Conservation (phyloP, 2,797 vertebrate genomes). For the Trematomus bernacchii region DNA sequence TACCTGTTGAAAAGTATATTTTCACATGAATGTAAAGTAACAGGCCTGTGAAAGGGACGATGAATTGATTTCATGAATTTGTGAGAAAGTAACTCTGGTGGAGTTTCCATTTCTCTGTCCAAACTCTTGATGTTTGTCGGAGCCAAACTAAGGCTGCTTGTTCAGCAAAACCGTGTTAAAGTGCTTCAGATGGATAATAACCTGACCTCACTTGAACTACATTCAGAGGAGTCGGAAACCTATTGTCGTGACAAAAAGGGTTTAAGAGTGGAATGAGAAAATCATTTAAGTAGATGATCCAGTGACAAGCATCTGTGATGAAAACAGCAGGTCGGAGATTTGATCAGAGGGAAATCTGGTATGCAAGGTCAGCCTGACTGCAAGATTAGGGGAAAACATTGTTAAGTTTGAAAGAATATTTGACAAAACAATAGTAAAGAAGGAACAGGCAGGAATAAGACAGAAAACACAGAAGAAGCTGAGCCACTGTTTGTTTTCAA, state of each 20-base stretch:
- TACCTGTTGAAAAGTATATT: slow-evolving; percentile 6
- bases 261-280: slow-evolving; percentile 69
- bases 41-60: background rate
- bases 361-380: slow-evolving; percentile 16
- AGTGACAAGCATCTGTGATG: slow-evolving; percentile 48
- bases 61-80: slow-evolving; percentile 21
- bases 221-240: slow-evolving; percentile 34
- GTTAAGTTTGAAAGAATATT: slow-evolving; percentile 11
- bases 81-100: slow-evolving; percentile 17
- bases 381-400: slow-evolving; percentile 11
- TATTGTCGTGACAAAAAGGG: slow-evolving; percentile 53
- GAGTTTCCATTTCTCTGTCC: slow-evolving; percentile 40
- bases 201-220: slow-evolving; percentile 55
- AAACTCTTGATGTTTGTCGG: slow-evolving; percentile 37
- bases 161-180: slow-evolving; percentile 55
- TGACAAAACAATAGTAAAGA: background rate
- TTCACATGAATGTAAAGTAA: slow-evolving; percentile 11
- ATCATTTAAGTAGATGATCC: slow-evolving; percentile 49
- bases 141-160: slow-evolving; percentile 37
- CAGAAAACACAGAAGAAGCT: slow-evolving; percentile 20
- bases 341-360: slow-evolving; percentile 16
- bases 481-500: slow-evolving; percentile 21
- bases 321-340: slow-evolving; percentile 56
- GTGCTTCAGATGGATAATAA: slow-evolving; percentile 57
- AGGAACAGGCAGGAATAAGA: background rate